Percentiles rank a stretch among this genome's conserved stretches.
Evolutionary conservation across 2,797 vertebrate genomes (phyloP).

Genomic region (Trachops cirrhosus): DNA sequence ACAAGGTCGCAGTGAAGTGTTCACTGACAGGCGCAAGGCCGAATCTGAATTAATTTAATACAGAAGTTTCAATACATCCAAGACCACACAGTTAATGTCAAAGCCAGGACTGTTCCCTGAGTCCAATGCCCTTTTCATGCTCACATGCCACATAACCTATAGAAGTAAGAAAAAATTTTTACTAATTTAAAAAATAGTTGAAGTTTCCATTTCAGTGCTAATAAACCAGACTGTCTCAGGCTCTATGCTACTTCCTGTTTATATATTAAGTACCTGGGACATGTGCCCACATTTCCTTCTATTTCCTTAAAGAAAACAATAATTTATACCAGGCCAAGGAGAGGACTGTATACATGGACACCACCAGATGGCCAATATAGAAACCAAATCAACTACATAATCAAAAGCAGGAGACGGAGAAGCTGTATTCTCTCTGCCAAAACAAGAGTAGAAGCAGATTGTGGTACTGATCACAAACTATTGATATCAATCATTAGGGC

Average conservation of each 20-base stretch:
- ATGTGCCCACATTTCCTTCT: background rate
- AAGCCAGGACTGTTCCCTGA: background rate
- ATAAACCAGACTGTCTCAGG: background rate
- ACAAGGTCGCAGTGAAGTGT: background rate
- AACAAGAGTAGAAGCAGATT: background rate
- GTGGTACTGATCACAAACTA: background rate
- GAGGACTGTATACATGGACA: background rate
- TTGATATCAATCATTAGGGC: background rate
- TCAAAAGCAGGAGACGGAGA: background rate
- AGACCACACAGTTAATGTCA: background rate
- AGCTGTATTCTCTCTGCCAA: background rate
- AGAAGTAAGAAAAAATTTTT: background rate
- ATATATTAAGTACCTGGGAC: background rate
- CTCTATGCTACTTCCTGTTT: slow-evolving; percentile 17
- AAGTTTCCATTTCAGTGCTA: background rate
- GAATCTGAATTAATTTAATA: background rate
- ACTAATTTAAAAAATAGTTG: slow-evolving; percentile 18
- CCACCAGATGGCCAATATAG: background rate
- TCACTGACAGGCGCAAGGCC: background rate
- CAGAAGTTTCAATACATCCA: background rate
- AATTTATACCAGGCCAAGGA: background rate
- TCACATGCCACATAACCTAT: background rate
- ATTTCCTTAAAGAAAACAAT: slow-evolving; percentile 40
- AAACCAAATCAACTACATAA: background rate
- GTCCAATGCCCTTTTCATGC: background rate